A percentile compares a stretch with the other conserved stretches of the same genome.
Conservation (phyloP, 2,113 vertebrate species). For the Oenanthe oenanthe region DNA sequence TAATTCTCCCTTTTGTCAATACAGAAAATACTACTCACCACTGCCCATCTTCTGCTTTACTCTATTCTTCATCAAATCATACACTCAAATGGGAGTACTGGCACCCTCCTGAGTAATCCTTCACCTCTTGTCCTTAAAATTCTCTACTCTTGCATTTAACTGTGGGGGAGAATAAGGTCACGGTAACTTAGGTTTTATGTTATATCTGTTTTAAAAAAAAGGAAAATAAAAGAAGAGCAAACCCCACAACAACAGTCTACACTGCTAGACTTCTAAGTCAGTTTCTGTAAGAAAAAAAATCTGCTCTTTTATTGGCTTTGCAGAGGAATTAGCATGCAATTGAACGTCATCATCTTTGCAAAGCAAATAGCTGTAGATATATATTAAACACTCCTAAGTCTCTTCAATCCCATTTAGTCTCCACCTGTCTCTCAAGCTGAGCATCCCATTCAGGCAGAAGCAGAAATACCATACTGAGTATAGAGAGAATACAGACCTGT, state of each 20-base stretch:
- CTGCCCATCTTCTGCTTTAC: not conserved
- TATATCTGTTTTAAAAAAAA: not conserved
- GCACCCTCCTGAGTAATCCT: not conserved
- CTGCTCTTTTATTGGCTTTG: conserved; percentile 47
- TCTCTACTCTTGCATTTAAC: not conserved
- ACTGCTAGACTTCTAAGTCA: not conserved
- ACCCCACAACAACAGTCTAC: not conserved
- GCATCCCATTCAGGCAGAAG: not conserved
- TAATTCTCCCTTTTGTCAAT: not conserved
- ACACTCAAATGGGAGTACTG: not conserved
- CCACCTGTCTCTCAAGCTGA: conserved; percentile 62
- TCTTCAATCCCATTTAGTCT: conserved; percentile 62
- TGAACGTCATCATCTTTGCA: conserved; percentile 42
- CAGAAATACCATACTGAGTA: not conserved
- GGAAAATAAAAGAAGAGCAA: not conserved
- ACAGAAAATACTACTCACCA: conserved; percentile 47
- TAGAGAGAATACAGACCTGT: not conserved
- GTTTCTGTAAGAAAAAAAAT: not conserved
- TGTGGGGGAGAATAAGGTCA: not conserved
- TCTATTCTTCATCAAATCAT: conserved; percentile 2
- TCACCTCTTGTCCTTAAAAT: not conserved
- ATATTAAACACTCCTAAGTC: conserved; percentile 50
- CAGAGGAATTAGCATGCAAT: conserved; percentile 47
- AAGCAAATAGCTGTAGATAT: conserved; percentile 48
- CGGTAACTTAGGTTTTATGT: not conserved